Evolutionary conservation across 2,888 invertebrate species (phyloP), one percentile per base, ranked within the genome.

Genomic region (Polydrusus tereticollis): DNA sequence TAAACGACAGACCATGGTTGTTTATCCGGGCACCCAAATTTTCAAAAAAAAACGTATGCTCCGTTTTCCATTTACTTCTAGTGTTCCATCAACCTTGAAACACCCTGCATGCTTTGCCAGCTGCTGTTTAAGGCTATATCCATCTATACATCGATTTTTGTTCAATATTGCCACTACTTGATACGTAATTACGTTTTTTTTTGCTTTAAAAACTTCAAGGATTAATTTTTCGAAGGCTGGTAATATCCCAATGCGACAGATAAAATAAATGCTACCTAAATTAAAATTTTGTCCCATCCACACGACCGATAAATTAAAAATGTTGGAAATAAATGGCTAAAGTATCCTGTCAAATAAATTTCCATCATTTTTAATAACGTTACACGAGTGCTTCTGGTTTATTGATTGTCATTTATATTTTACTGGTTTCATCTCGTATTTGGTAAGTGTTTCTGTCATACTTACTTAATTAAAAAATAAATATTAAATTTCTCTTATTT

Each of bases 281-380:
- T 55, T 55, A 55, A 55, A 55, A 55, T 55, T 55, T 55, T 29
- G 52, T 55, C 52, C 52, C 52, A 55, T 55, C 52, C 18, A 55
- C 52, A 55, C 52, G 52, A 55, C 52, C 29, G 3, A 55, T 55
- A 55, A 55, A 55, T 55, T 55, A 33, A 55, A 55, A 55, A 55
- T 16, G 29, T 16, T 55, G 52, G 52, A 29, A 55, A 55, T 55
- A 29, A 55, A 55, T 55, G 29, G 29, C 29, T 55, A 14, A 55
- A 55, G 29, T 55, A 29, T 55, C 29, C 52, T n/a, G 52, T 33
- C 6, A 33, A 29, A 55, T 55, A 55, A 55, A 55, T 55, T 55
- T 55, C 29, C 29, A 55, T 55, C 29, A 55, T 18, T 55, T 29
- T 55, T 55, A 33, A 55, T 55, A 55, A 55, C 52, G 26, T 55